These are phyloP conservation scores for Trichomycterus rosablanca DNA, from an alignment of 2,113 vertebrate genomes.

Conservation along the genomic window DNA sequence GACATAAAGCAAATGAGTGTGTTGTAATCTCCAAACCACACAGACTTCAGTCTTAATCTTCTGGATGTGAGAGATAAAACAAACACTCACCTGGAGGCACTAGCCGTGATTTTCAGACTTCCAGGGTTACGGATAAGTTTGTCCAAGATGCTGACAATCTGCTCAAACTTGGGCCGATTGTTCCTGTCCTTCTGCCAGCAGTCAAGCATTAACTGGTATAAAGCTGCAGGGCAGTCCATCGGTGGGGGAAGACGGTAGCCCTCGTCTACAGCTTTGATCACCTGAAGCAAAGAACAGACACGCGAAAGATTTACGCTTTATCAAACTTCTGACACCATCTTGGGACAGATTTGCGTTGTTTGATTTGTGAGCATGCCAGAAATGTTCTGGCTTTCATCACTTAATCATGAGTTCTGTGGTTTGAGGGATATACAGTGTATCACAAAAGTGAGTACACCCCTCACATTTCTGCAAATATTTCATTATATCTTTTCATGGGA, in stretches of 20 bases:
- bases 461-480: too few relatives aligned
- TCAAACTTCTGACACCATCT: slow-evolving; percentile 12
- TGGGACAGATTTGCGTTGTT: too few relatives aligned
- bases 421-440: too few relatives aligned
- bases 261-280: slow-evolving; percentile 97
- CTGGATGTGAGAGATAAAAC: slow-evolving; percentile 3
- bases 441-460: too few relatives aligned
- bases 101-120: slow-evolving; percentile 93
- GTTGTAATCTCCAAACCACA: too few relatives aligned
- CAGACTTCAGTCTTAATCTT: neutral
- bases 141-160: slow-evolving; percentile 98
- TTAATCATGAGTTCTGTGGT: too few relatives aligned
- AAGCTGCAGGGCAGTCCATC: slow-evolving; percentile 95
- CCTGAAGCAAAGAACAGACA: slow-evolving; percentile 60
- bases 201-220: slow-evolving; percentile 97
- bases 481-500: too few relatives aligned
- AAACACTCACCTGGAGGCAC: slow-evolving; percentile 78
- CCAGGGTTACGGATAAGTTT: slow-evolving; percentile 96
- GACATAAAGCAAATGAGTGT: slow-evolving; percentile 12
- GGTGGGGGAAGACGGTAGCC: slow-evolving; percentile 94
- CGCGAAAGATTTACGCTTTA: neutral
- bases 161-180: slow-evolving; percentile 95
- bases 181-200: slow-evolving; percentile 98
- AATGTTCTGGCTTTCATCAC: too few relatives aligned
- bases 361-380: too few relatives aligned